Evolutionary conservation across 2,888 invertebrate species (phyloP).

Genomic region (Nebria salina): DNA sequence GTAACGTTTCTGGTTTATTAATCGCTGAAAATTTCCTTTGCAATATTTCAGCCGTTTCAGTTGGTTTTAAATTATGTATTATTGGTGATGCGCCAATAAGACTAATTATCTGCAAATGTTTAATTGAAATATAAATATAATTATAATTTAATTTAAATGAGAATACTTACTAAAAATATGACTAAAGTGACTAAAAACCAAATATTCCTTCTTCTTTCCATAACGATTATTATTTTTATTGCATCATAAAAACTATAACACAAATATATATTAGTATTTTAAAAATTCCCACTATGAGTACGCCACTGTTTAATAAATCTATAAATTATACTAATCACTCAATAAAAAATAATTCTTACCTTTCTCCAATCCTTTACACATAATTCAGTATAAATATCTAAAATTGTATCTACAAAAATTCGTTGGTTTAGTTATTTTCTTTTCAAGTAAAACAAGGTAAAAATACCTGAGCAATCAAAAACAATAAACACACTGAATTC

Average conservation of each 20-base stretch:
- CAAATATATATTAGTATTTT: neutral
- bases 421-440: neutral
- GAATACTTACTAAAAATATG: constrained; percentile 35
- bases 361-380: neutral
- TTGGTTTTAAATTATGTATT: constrained; percentile 15
- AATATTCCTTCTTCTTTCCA: constrained; percentile 26
- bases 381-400: neutral
- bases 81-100: constrained; percentile 13
- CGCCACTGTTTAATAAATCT: neutral
- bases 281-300: neutral
- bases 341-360: neutral
- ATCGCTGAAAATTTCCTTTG: too few species aligned
- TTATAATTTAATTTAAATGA: neutral
- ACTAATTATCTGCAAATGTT: constrained; percentile 18
- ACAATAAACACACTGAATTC: neutral
- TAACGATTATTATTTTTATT: constrained; percentile 17
- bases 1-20: too few species aligned
- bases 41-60: neutral
- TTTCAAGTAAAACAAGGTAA: neutral
- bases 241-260: constrained; percentile 12
- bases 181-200: constrained; percentile 29
- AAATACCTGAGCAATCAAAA: neutral
- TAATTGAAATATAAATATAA: neutral
- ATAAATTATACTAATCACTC: neutral
- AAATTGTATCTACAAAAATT: neutral